These are phyloP conservation scores for Nesidiocoris tenuis DNA, from an alignment of 2,888 invertebrate genomes.

Conservation along the genomic window DNA sequence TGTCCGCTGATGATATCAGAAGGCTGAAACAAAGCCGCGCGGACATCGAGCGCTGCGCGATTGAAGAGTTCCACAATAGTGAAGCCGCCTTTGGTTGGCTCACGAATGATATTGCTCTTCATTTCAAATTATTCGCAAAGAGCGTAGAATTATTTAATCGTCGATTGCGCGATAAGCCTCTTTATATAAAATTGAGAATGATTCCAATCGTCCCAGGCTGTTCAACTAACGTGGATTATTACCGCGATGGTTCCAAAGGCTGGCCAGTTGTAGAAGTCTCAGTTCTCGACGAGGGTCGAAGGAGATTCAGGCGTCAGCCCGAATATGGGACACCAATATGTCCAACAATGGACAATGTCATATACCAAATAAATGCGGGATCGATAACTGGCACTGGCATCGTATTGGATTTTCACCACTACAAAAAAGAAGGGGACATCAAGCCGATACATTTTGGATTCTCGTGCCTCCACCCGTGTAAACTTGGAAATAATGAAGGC, in stretches of 20 bases:
- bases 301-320: conserved; percentile 12
- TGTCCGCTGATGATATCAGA: conserved; percentile 1
- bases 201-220: neutral
- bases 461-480: conserved; percentile 22
- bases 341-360: neutral
- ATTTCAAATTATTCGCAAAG: neutral
- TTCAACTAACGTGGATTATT: conserved; percentile 13
- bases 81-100: conserved; percentile 7
- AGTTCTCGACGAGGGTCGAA: neutral
- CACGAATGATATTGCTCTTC: conserved; percentile 9
- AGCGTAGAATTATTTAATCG: neutral
- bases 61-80: neutral
- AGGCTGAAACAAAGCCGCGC: neutral
- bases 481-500: conserved; percentile 5
- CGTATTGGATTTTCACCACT: conserved; percentile 17
- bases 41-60: neutral
- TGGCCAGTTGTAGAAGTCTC: conserved; percentile 34
- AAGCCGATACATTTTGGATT: conserved; percentile 6
- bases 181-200: conserved; percentile 15
- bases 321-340: conserved; percentile 7
- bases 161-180: neutral
- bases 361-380: conserved; percentile 8
- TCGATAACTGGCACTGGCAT: neutral
- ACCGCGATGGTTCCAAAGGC: conserved; percentile 7
- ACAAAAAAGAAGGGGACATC: neutral